Evolutionary conservation across 92 coral and sea anemone species (phyloP).

Genomic region (Anthopleura xanthogrammica): DNA sequence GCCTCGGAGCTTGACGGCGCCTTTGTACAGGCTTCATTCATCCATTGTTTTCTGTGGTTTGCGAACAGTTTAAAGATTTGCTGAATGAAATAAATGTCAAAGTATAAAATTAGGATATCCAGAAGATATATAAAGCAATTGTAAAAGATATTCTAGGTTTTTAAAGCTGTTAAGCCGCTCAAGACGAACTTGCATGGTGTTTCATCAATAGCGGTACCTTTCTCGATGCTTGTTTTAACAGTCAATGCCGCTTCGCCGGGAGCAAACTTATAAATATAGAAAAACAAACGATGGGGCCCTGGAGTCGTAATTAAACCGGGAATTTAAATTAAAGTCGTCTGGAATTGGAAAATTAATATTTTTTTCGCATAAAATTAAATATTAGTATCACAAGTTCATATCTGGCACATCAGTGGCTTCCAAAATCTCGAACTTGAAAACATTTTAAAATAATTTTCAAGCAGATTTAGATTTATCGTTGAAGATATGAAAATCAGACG

Average conservation of each 20-base stretch:
- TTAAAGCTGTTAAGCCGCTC: background rate
- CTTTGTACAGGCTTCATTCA: background rate
- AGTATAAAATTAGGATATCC: background rate
- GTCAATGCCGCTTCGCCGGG: background rate
- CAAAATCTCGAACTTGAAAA: background rate
- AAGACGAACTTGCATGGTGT: background rate
- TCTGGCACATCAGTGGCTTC: background rate
- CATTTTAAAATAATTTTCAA: background rate
- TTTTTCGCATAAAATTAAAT: background rate
- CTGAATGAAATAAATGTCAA: background rate
- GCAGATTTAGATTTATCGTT: background rate
- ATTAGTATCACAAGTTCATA: background rate
- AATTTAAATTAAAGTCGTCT: background rate
- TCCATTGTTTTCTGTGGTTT: background rate
- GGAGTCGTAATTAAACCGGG: background rate
- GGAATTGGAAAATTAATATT: background rate
- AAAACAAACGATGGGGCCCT: background rate
- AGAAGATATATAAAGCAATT: too few relatives aligned
- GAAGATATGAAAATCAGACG: background rate
- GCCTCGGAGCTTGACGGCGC: background rate
- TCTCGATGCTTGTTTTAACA: background rate
- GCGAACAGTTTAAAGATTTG: background rate
- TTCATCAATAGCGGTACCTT: background rate
- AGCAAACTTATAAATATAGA: slow-evolving; percentile 1
- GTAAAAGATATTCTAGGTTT: background rate